Evolutionary conservation across 1,140 invertebrate species (phyloP).

Genomic region (Dinoponera quadriceps): DNA sequence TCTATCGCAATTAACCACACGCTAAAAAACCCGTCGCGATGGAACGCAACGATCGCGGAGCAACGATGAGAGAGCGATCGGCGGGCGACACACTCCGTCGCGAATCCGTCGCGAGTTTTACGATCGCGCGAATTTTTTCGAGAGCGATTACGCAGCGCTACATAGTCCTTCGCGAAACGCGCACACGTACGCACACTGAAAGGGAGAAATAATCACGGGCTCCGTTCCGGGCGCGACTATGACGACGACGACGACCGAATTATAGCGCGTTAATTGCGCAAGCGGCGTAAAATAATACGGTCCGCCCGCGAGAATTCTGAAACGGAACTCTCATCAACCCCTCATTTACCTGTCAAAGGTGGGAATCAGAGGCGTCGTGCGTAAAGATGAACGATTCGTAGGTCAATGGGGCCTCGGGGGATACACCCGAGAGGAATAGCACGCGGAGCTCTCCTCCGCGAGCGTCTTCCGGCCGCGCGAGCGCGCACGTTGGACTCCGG

Average conservation of each 20-base stretch:
- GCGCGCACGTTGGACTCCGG: constrained; percentile 67
- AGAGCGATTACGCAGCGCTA: neutral
- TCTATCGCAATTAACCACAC: constrained; percentile 31
- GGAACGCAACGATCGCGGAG: neutral
- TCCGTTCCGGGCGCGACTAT: neutral
- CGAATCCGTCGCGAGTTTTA: neutral
- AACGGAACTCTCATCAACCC: constrained; percentile 34
- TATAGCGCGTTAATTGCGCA: constrained; percentile 10
- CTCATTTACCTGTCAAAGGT: constrained; percentile 66
- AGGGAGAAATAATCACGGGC: neutral
- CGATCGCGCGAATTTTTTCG: neutral
- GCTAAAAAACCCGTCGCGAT: constrained; percentile 20
- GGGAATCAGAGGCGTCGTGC: constrained; percentile 63
- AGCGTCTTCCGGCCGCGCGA: constrained; percentile 23
- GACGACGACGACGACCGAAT: neutral
- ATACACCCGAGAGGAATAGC: constrained; percentile 74
- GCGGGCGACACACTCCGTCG: neutral
- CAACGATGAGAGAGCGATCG: neutral
- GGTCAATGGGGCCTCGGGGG: constrained; percentile 75
- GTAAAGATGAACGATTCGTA: constrained; percentile 74
- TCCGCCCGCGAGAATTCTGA: constrained; percentile 42
- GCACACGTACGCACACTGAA: neutral
- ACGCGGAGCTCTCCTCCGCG: constrained; percentile 22
- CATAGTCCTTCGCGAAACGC: too few relatives aligned
- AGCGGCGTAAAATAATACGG: neutral